These are phyloP conservation scores for Lycaon pictus DNA, from an alignment of 2,113 vertebrate genomes.

Conservation along the genomic window DNA sequence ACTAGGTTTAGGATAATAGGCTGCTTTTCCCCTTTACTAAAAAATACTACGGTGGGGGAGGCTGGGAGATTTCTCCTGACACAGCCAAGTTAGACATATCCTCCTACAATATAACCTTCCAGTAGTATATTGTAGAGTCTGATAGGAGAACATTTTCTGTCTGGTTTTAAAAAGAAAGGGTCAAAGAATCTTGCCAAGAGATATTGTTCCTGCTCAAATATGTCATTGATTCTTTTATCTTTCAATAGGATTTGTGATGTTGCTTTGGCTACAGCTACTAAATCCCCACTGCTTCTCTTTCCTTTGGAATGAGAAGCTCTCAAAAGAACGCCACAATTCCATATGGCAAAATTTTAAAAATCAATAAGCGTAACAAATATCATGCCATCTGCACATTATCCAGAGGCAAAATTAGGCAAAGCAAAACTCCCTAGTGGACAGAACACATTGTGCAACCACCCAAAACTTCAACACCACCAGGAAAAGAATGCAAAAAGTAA, in stretches of 20 bases:
- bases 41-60: background rate
- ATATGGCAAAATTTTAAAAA: slow-evolving; percentile 40
- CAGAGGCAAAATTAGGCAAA: slow-evolving; percentile 30
- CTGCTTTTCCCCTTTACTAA: background rate
- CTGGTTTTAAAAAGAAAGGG: slow-evolving; percentile 60
- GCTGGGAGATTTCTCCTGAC: background rate
- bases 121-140: slow-evolving; percentile 15
- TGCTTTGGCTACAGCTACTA: slow-evolving; percentile 29
- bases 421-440: background rate
- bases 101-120: slow-evolving; percentile 38
- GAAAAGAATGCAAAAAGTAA: background rate
- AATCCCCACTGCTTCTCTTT: slow-evolving; percentile 36
- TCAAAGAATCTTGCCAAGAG: slow-evolving; percentile 67
- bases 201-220: slow-evolving; percentile 64
- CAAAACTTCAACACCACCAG: background rate
- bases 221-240: slow-evolving; percentile 67
- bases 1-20: slow-evolving; percentile 1
- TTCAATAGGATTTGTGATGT: slow-evolving; percentile 33
- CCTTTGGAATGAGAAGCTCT: slow-evolving; percentile 34
- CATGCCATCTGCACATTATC: slow-evolving; percentile 23
- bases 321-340: slow-evolving; percentile 46
- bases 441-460: background rate
- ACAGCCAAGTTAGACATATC: background rate
- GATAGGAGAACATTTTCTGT: slow-evolving; percentile 49
- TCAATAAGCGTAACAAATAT: slow-evolving; percentile 54